Conservation (phyloP, 53 echinoderm and acorn worm genomes). For the Actinopyga echinites region DNA sequence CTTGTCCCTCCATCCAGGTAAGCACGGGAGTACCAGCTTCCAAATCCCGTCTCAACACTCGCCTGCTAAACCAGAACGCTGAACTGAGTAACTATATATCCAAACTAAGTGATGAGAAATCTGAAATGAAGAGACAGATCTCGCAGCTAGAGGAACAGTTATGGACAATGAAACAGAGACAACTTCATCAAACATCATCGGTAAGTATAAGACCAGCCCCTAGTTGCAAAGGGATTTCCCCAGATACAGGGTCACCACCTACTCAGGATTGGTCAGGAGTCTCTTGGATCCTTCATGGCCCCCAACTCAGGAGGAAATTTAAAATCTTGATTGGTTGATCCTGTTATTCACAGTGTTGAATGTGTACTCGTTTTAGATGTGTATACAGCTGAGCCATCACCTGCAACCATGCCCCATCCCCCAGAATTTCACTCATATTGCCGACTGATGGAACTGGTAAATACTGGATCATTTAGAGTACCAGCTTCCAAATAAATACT, state of each 20-base stretch:
- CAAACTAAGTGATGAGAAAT: constrained; percentile 87
- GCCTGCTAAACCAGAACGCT: constrained; percentile 85
- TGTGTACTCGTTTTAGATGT: no score
- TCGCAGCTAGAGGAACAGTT: constrained; percentile 88
- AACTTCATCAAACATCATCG: constrained; percentile 40
- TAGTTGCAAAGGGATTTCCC: background rate
- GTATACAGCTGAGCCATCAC: no score
- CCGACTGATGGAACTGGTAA: no score
- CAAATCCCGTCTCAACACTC: constrained; percentile 76
- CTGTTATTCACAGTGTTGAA: no score
- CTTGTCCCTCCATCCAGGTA: background rate
- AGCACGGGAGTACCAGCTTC: constrained; percentile 66
- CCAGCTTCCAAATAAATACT: no score
- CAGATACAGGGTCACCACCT: background rate
- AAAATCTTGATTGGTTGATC: no score
- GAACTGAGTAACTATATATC: constrained; percentile 90
- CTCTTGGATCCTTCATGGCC: no score
- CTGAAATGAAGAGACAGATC: constrained; percentile 70
- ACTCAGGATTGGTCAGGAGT: no score
- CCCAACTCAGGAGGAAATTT: no score
- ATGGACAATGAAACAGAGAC: constrained; percentile 77
- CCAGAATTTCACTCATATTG: no score
- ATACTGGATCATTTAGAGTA: no score
- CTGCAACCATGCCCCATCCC: no score
- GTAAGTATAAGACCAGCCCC: background rate